Conservation (phyloP, 2,888 invertebrate species). For the Hermaeophaga mercurialis region DNA sequence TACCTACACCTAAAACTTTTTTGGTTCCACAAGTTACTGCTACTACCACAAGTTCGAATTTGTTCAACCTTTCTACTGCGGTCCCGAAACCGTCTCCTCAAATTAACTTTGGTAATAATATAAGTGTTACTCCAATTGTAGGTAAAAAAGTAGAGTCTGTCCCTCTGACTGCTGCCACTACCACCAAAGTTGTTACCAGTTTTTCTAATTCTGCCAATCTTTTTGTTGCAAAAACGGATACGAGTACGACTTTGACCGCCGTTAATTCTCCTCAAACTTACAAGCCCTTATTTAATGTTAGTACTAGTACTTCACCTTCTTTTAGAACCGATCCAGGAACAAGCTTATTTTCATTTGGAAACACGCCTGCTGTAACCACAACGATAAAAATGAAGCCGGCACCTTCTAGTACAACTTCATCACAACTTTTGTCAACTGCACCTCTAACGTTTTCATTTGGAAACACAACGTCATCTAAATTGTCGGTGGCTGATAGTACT, state of each 20-base stretch:
- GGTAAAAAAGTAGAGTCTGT: conserved; percentile 4
- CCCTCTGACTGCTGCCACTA: not conserved
- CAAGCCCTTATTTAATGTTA: not conserved
- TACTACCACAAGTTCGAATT: conserved; percentile 2
- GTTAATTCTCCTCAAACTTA: not conserved
- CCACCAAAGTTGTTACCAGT: conserved; percentile 4
- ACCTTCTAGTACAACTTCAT: not conserved
- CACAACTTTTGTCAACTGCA: not conserved
- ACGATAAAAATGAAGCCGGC: not conserved
- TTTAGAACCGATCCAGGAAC: not conserved
- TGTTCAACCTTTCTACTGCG: conserved; percentile 1
- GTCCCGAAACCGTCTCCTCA: conserved; percentile 16
- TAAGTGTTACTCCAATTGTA: conserved; percentile 13
- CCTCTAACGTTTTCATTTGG: conserved; percentile 21
- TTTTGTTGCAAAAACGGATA: conserved; percentile 34
- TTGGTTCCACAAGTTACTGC: conserved; percentile 12
- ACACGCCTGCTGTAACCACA: not conserved
- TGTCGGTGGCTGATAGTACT: conserved; percentile 12
- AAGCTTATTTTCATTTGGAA: conserved; percentile 14
- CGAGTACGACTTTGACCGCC: not conserved
- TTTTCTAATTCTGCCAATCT: not conserved
- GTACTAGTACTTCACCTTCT: not conserved
- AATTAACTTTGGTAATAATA: conserved; percentile 23
- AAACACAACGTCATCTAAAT: not conserved
- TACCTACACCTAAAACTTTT: conserved; percentile 25